Evolutionary conservation across 1,140 invertebrate genomes (phyloP).

Genomic region (Heterodera schachtii): DNA sequence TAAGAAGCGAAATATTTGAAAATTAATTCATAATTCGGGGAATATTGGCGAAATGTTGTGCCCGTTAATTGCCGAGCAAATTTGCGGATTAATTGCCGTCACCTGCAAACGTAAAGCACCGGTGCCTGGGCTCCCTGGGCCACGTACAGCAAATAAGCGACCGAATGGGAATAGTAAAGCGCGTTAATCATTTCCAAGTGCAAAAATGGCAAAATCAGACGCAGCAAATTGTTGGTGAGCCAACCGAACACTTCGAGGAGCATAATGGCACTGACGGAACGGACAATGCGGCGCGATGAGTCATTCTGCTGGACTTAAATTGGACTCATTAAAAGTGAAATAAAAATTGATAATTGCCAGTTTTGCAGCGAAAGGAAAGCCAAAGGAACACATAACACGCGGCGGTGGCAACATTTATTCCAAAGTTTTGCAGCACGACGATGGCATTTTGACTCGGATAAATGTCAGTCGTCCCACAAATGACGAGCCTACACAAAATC

Average conservation of each 20-base stretch:
- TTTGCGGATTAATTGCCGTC: not conserved
- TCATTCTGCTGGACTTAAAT: not conserved
- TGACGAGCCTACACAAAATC: not conserved
- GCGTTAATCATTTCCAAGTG: not conserved
- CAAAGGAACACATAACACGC: not conserved
- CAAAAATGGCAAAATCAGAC: not conserved
- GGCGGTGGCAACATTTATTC: not conserved
- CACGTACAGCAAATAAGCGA: not conserved
- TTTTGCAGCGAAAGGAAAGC: not conserved
- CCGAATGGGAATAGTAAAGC: not conserved
- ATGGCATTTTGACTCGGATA: not conserved
- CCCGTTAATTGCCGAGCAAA: too few relatives aligned
- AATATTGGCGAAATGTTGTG: too few relatives aligned
- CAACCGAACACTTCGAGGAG: not conserved
- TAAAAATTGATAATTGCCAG: not conserved
- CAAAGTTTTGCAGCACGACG: not conserved
- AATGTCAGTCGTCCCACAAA: not conserved
- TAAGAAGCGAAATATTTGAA: too few relatives aligned
- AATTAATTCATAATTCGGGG: too few relatives aligned
- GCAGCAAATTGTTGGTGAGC: not conserved
- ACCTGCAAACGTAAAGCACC: not conserved
- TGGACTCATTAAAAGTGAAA: not conserved
- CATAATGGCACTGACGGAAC: not conserved
- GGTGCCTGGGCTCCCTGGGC: not conserved
- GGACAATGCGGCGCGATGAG: not conserved